Evolutionary conservation across 2,888 invertebrate genomes (phyloP).

Genomic region (Protonemura montana): DNA sequence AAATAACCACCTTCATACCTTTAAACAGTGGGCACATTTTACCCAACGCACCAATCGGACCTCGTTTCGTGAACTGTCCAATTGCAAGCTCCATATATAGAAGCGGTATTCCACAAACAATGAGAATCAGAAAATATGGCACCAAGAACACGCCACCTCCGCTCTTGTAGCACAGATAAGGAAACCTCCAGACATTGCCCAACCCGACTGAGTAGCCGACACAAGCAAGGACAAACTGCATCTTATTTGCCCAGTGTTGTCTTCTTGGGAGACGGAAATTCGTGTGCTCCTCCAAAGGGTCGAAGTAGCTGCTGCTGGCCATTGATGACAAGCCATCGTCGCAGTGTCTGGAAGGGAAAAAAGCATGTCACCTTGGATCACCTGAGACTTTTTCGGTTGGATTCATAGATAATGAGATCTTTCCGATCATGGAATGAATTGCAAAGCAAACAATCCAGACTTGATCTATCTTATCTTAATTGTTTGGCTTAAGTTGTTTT

Average conservation of each 20-base stretch:
- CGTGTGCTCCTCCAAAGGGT: conserved; percentile 51
- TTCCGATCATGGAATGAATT: neutral
- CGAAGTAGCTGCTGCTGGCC: conserved; percentile 75
- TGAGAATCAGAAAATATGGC: conserved; percentile 90
- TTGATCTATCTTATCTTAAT: neutral
- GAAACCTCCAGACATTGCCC: conserved; percentile 92
- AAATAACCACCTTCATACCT: too few relatives aligned
- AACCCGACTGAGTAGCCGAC: conserved; percentile 89
- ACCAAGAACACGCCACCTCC: conserved; percentile 93
- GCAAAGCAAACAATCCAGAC: neutral
- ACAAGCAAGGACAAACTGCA: conserved; percentile 88
- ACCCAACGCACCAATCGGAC: conserved; percentile 89
- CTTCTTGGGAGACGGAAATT: conserved; percentile 67
- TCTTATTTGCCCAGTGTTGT: conserved; percentile 88
- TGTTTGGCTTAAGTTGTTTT: neutral
- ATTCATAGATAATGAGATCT: neutral
- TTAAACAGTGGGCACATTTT: conserved; percentile 92
- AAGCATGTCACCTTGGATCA: too few relatives aligned
- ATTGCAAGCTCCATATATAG: conserved; percentile 93
- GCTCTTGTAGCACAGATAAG: conserved; percentile 89
- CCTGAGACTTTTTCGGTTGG: neutral
- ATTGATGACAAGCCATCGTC: conserved; percentile 78
- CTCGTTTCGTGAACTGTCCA: conserved; percentile 91
- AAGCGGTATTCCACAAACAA: conserved; percentile 90
- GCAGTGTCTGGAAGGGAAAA: conserved; percentile 67